Evolutionary conservation across 2,888 invertebrate species (phyloP).

Genomic region (Melieria picta): DNA sequence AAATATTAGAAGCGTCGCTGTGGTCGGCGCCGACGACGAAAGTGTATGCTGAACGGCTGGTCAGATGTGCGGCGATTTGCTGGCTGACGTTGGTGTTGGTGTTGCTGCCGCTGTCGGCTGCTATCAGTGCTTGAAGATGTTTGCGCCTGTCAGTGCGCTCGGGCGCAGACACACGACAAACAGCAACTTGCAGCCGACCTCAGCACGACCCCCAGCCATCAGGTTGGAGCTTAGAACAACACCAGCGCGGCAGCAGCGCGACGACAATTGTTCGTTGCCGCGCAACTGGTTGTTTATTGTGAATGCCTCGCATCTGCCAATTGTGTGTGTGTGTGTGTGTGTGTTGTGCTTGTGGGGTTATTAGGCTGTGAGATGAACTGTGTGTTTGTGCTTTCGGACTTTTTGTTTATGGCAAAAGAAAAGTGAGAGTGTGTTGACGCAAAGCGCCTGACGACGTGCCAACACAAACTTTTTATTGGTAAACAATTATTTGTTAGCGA

Average conservation of each 20-base stretch:
- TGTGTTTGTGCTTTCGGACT: neutral
- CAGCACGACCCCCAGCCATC: neutral
- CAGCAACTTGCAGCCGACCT: neutral
- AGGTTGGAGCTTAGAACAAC: neutral
- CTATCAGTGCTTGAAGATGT: neutral
- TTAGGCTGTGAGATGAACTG: neutral
- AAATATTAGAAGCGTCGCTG: constrained; percentile 56
- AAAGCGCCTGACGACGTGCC: too few species aligned
- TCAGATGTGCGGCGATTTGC: too few species aligned
- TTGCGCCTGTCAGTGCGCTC: constrained; percentile 9
- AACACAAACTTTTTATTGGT: too few species aligned
- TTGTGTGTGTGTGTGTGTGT: neutral
- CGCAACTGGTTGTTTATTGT: constrained; percentile 26
- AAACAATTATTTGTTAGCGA: too few species aligned
- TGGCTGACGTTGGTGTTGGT: neutral
- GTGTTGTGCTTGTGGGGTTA: too few species aligned
- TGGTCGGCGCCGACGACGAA: neutral
- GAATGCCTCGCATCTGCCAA: constrained; percentile 20
- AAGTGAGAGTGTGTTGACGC: too few species aligned
- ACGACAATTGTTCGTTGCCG: neutral
- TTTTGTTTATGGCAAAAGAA: too few species aligned
- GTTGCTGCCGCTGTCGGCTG: neutral
- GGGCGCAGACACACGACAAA: constrained; percentile 11
- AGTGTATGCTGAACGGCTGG: too few species aligned
- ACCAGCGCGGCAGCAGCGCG: neutral